phyloP scores from a whole-genome alignment of 2,888 invertebrate genomes.

The Holacanthella duospinosa region DNA sequence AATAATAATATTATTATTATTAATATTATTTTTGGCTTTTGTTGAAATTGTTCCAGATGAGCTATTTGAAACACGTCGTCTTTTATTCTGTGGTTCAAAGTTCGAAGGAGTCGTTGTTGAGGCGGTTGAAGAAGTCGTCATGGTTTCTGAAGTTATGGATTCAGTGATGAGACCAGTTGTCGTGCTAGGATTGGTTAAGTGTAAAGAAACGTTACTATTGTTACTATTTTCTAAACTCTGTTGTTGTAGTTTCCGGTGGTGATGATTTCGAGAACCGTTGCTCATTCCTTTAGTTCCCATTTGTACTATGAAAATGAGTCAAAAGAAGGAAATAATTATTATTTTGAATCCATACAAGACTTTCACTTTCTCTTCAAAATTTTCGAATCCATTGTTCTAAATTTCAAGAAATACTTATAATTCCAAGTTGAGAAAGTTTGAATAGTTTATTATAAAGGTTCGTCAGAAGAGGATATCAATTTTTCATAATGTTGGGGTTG shows the following conservation, averaged over 20 bases:
- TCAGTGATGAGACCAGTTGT: no score
- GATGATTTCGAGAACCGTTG: background rate
- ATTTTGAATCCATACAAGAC: no score
- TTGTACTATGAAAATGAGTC: background rate
- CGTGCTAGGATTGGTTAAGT: no score
- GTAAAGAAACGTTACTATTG: background rate
- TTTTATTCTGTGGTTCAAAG: conserved; percentile 1
- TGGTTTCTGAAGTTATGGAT: background rate
- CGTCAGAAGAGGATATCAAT: no score
- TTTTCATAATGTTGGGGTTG: background rate
- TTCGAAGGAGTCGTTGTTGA: background rate
- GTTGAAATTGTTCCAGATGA: background rate
- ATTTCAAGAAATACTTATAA: no score
- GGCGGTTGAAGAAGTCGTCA: background rate
- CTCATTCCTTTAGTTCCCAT: background rate
- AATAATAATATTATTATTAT: no score
- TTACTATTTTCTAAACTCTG: background rate
- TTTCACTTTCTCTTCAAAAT: no score
- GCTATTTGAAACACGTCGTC: background rate
- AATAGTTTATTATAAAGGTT: no score
- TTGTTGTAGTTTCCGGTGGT: background rate
- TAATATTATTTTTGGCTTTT: background rate
- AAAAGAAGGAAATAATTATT: no score
- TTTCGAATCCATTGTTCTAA: no score
- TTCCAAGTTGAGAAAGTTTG: no score